Conservation (phyloP, 2,888 invertebrate genomes). For the Acrobasis consociella region DNA sequence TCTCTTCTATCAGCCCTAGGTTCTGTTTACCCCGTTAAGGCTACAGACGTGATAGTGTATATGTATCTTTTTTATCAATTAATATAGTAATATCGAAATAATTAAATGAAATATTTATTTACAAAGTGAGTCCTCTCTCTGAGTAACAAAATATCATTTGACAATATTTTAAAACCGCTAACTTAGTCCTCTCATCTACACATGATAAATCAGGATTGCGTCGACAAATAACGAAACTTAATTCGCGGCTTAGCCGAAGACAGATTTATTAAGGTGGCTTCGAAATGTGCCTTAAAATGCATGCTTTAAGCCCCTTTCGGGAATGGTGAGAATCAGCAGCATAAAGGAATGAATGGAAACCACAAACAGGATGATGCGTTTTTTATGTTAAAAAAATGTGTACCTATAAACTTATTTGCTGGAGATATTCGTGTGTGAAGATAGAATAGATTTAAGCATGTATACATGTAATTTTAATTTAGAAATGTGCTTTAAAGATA, state of each 20-base stretch:
- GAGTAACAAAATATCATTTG: background rate
- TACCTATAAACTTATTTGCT: background rate
- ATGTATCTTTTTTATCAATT: too few species aligned
- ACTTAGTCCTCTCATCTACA: slow-evolving; percentile 37
- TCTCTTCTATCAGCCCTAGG: too few species aligned
- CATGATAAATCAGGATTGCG: slow-evolving; percentile 52
- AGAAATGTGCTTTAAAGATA: background rate
- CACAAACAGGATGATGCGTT: slow-evolving; percentile 51
- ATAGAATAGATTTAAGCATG: too few species aligned
- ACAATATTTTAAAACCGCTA: background rate
- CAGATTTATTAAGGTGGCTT: slow-evolving; percentile 71
- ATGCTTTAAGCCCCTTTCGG: slow-evolving; percentile 46
- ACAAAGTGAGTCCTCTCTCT: background rate
- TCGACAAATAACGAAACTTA: slow-evolving; percentile 53
- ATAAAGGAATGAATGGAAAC: slow-evolving; percentile 47
- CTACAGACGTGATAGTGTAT: too few species aligned
- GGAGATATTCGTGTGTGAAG: background rate
- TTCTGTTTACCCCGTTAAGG: too few species aligned
- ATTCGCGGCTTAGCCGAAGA: slow-evolving; percentile 44
- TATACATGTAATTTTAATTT: too few species aligned
- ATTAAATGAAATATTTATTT: too few species aligned
- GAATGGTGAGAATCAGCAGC: slow-evolving; percentile 56
- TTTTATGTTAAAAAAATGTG: slow-evolving; percentile 33
- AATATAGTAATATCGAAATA: too few species aligned
- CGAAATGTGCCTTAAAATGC: slow-evolving; percentile 42